Evolutionary conservation across 2,888 invertebrate genomes (phyloP).

Genomic region (Cephus rjabovi): DNA sequence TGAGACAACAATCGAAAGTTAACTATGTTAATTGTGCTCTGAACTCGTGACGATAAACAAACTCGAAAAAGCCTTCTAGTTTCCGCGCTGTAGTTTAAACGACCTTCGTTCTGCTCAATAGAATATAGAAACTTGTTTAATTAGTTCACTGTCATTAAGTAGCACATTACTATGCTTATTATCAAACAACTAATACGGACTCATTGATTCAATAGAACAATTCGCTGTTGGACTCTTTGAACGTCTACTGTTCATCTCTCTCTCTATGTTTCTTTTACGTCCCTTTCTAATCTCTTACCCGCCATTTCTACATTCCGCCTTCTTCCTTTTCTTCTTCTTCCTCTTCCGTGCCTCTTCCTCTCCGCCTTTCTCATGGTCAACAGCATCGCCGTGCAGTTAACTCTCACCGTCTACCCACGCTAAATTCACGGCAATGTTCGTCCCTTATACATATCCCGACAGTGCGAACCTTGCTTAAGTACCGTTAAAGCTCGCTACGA

Average conservation of each 20-base stretch:
- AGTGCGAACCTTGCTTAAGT: neutral
- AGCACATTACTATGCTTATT: no score
- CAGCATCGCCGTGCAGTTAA: neutral
- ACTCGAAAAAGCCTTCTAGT: no score
- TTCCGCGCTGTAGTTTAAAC: no score
- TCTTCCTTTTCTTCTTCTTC: neutral
- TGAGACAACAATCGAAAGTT: no score
- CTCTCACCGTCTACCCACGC: neutral
- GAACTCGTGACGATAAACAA: no score
- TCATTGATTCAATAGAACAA: no score
- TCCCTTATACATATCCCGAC: neutral
- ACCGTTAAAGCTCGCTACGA: neutral
- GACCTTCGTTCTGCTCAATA: no score
- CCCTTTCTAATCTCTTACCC: neutral
- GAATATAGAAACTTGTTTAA: no score
- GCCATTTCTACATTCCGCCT: neutral
- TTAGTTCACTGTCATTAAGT: no score
- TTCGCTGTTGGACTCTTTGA: no score
- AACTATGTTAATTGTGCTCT: no score
- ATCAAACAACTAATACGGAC: no score
- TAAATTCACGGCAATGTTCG: neutral
- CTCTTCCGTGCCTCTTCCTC: conserved; percentile 9
- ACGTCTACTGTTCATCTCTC: neutral
- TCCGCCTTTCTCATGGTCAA: neutral
- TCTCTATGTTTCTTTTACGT: conserved; percentile 5